Evolutionary conservation across 2,797 vertebrate species (phyloP).

Genomic region (Sandelia bainsii): DNA sequence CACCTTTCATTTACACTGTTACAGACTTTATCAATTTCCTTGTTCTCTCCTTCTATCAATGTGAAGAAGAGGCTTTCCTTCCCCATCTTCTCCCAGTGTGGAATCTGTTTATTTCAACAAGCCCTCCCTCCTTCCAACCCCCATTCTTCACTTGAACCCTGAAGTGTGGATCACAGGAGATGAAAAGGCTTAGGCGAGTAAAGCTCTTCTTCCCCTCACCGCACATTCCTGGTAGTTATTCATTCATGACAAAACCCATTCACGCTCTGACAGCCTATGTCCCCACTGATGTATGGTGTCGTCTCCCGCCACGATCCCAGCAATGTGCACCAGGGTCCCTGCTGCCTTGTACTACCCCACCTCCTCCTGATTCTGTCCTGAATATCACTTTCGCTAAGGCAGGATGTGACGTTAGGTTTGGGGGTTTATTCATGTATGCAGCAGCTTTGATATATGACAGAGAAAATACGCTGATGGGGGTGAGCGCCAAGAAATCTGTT

Average conservation of each 20-base stretch:
- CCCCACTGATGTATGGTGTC: conserved; percentile 80
- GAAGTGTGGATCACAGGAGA: conserved; percentile 82
- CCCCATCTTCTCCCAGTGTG: conserved; percentile 54
- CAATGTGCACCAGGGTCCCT: conserved; percentile 49
- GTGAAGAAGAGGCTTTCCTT: conserved; percentile 42
- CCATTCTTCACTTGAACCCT: conserved; percentile 54
- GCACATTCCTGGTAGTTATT: conserved; percentile 85
- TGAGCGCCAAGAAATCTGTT: conserved; percentile 77
- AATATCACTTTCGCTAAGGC: conserved; percentile 55
- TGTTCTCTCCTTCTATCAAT: conserved; percentile 36
- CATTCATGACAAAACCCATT: conserved; percentile 89
- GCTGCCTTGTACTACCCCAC: conserved; percentile 20
- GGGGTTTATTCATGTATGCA: conserved; percentile 65
- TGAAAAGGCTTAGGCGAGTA: conserved; percentile 81
- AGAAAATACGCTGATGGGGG: conserved; percentile 79
- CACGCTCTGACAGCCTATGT: conserved; percentile 83
- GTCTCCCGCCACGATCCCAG: conserved; percentile 67
- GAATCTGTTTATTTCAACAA: conserved; percentile 78
- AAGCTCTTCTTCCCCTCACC: conserved; percentile 75
- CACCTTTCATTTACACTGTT: conserved; percentile 48
- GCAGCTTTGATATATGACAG: conserved; percentile 80
- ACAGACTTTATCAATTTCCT: conserved; percentile 40
- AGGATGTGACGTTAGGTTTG: conserved; percentile 66
- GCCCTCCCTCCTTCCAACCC: conserved; percentile 1
- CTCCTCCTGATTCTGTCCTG: conserved; percentile 16